Evolutionary conservation across 2,113 vertebrate species (phyloP), one percentile per base, ranked within the genome.

Genomic region (Myrmecobius fasciatus): DNA sequence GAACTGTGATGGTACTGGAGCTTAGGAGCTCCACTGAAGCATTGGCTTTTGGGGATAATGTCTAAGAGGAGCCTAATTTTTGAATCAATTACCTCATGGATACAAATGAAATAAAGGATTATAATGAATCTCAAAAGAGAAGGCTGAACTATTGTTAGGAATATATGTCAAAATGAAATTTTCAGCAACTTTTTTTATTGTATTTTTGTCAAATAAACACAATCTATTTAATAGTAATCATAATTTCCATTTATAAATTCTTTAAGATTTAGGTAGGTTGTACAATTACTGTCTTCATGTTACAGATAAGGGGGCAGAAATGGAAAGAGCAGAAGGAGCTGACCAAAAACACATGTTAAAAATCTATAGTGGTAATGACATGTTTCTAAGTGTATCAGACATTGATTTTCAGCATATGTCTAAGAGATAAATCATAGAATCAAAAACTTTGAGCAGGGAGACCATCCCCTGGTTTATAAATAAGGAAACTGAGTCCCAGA

Each of bases 61-160:
- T 96, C 96, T 97, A 97, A 97, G 97, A 93, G 83, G 53, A 97
- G 97, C 97, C 97, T 96, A 97, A 97, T 98, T 97, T 97, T 97
- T 96, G 94, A 96, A 98, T 97, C 95, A 97, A 95, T 97, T 97
- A 96, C 94, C 20, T 95, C 96, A 97, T 97, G 97, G 95, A 94
- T 95, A 97, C 95, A 96, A 97, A 96, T 93, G 88, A 96, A 91
- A 53, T 91, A 43, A 83, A 83, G 43, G 14, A 92, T 96, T 97
- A 94, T 98, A 96, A 96, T 97, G 93, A 97, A 95, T 95, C 96
- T 95, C 96, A 95, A 96, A 94, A 95, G 96, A 97, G 95, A 97
- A 92, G 93, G 97, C 96, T 94, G 97, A 96, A 92, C 96, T 97
- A 95, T 97, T 97, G 96, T 97, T 97, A 51, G 93, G 95, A 93